Evolutionary conservation across 2,797 vertebrate genomes (phyloP).

Genomic region (Remorina albescens): DNA sequence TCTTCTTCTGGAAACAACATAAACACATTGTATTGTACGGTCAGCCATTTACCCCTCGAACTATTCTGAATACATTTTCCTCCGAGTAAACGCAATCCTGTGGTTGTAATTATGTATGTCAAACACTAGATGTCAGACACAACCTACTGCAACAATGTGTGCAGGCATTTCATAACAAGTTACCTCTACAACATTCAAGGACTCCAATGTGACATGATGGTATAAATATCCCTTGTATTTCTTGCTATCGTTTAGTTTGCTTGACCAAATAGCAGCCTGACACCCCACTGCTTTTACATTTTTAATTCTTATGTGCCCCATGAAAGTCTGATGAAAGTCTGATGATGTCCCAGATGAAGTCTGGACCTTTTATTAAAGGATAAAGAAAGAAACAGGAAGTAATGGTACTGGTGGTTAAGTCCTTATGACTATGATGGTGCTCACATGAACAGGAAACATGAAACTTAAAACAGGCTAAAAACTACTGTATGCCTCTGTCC

Average conservation of each 20-base stretch:
- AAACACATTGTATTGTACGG: background rate
- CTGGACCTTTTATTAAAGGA: background rate
- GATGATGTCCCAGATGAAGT: too few relatives aligned
- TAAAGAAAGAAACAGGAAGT: slow-evolving; percentile 1
- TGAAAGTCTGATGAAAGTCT: too few relatives aligned
- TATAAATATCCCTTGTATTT: background rate
- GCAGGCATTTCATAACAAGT: background rate
- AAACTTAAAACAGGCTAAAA: slow-evolving; percentile 47
- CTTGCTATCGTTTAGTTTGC: too few relatives aligned
- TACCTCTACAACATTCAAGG: background rate
- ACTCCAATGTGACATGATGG: background rate
- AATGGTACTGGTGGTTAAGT: background rate
- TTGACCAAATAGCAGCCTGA: too few relatives aligned
- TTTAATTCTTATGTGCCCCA: too few relatives aligned
- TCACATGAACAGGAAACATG: slow-evolving; percentile 37
- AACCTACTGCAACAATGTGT: background rate
- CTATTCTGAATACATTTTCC: background rate
- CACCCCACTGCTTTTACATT: too few relatives aligned
- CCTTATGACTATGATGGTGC: slow-evolving; percentile 37
- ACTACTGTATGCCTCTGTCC: slow-evolving; percentile 8
- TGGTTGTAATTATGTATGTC: slow-evolving; percentile 27
- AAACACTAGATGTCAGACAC: slow-evolving; percentile 72
- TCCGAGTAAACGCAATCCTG: background rate
- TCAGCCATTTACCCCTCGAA: background rate
- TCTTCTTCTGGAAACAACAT: background rate